Conservation (phyloP, 2,888 invertebrate genomes). For the Drosophila lutescens region DNA sequence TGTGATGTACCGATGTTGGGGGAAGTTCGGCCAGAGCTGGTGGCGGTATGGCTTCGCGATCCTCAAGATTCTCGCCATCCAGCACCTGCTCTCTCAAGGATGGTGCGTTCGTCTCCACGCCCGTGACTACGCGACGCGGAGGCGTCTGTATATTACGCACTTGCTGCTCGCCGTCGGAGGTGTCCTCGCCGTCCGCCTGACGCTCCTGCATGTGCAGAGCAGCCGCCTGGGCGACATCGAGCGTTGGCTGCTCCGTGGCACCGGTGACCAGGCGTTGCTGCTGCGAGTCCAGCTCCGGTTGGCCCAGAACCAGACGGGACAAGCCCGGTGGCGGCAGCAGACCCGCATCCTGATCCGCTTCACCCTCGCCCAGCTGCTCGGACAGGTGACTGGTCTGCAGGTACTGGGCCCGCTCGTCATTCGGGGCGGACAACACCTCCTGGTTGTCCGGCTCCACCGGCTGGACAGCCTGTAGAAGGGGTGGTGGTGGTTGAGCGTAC, state of each 20-base stretch:
- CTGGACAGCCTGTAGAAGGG: background rate
- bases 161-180: slow-evolving; percentile 72
- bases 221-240: slow-evolving; percentile 71
- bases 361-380: slow-evolving; percentile 83
- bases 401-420: slow-evolving; percentile 90
- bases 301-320: slow-evolving; percentile 88
- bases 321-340: slow-evolving; percentile 87
- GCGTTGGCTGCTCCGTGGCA: slow-evolving; percentile 85
- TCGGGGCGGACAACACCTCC: slow-evolving; percentile 86
- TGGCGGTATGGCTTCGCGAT: slow-evolving; percentile 58
- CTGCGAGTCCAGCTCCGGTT: slow-evolving; percentile 85
- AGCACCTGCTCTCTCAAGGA: slow-evolving; percentile 84
- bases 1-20: slow-evolving; percentile 26
- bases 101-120: slow-evolving; percentile 84
- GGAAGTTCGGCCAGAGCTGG: slow-evolving; percentile 45
- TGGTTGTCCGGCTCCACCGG: slow-evolving; percentile 78
- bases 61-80: slow-evolving; percentile 87
- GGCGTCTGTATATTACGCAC: slow-evolving; percentile 39
- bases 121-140: slow-evolving; percentile 85
- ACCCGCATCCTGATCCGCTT: slow-evolving; percentile 81
- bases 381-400: slow-evolving; percentile 91
- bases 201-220: slow-evolving; percentile 83
- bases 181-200: slow-evolving; percentile 84
- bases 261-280: slow-evolving; percentile 78
- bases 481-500: slow-evolving; percentile 85